Base-by-base conservation (phyloP, 2,113 vertebrate species). In the Balaenoptera acutorostrata region DNA sequence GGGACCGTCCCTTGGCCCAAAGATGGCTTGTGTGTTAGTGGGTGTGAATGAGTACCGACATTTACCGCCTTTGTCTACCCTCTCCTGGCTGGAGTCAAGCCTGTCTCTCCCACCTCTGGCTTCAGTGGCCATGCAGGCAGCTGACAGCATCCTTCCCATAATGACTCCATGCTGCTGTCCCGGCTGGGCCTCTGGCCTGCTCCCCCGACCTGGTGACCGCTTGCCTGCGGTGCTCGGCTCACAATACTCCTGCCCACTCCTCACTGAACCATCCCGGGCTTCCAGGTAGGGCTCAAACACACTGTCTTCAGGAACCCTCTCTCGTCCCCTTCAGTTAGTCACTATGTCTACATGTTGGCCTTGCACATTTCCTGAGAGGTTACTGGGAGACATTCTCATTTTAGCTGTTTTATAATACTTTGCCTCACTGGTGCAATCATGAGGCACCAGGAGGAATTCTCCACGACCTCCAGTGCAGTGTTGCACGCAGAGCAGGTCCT, bases 121-220 rank as follows among this genome's bases (percentile, higher is more conserved):
- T 33, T n/a, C 14, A 13, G 59, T 13, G 14, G 66, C n/a, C 61
- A 25, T 0, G 21, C 6, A 2, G 27, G 21, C 64, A 21, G 52
- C 25, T 14, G 46, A 33, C 20, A 63, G 5, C n/a, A 10, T 6
- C 68, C 46, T 80, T 36, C 61, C 78, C 9, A 3, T 31, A 0
- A 1, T 4, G 44, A 12, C 31, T 0, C 5, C 27, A 4, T 5
- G 29, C 0, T 0, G 2, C 71, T 0, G 4, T 29, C 71, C 90
- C 13, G 63, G 33, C 55, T 3, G n/a, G 52, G 25, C 23, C 71
- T 44, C 52, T 5, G 0, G 29, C 44, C 82, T 69, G 3, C 41
- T 64, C 1, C 49, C 25, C 49, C 8, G 7, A 1, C 29, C 14
- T 29, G 18, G 8, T 17, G 46, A 4, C 4, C 20, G 11, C 21